Percentiles rank a stretch among this genome's conserved stretches.
These are phyloP conservation scores for Eupeodes latifasciatus DNA, from an alignment of 2,888 invertebrate genomes.

Conservation along the genomic window DNA sequence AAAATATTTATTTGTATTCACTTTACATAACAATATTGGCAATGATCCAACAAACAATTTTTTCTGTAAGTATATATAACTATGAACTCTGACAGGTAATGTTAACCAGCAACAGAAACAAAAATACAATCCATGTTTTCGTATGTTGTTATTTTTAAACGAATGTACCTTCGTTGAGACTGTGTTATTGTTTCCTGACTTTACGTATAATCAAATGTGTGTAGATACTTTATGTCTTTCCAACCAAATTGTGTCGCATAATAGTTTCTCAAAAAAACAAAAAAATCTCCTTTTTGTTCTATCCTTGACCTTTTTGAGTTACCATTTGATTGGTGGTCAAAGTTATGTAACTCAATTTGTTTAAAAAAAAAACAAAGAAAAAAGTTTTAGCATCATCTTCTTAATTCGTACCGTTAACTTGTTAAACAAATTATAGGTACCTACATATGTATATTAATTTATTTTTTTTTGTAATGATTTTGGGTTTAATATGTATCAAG, in stretches of 20 bases:
- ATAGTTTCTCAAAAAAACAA: neutral
- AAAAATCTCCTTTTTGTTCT: neutral
- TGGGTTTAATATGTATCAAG: neutral
- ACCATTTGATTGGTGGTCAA: neutral
- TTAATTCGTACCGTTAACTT: neutral
- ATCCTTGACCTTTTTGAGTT: constrained; percentile 13
- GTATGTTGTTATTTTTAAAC: constrained; percentile 8
- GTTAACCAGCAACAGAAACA: constrained; percentile 16
- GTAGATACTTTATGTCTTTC: neutral
- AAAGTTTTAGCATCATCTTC: neutral
- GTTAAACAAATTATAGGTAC: neutral
- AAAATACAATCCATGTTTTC: neutral
- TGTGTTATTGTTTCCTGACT: constrained; percentile 2
- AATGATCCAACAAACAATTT: neutral
- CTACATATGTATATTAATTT: neutral
- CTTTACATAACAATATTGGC: neutral
- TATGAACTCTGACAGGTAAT: neutral
- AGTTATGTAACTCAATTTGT: neutral
- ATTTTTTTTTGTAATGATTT: constrained; percentile 19
- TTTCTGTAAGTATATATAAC: neutral
- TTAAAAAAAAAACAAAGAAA: neutral
- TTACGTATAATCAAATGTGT: neutral
- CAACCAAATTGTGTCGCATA: constrained; percentile 22
- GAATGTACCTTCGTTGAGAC: neutral
- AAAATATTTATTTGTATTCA: too few species aligned